Percentiles rank a stretch among this genome's conserved stretches.
Evolutionary conservation across 2,888 invertebrate species (phyloP).

Genomic region (Argynnis bischoffii): DNA sequence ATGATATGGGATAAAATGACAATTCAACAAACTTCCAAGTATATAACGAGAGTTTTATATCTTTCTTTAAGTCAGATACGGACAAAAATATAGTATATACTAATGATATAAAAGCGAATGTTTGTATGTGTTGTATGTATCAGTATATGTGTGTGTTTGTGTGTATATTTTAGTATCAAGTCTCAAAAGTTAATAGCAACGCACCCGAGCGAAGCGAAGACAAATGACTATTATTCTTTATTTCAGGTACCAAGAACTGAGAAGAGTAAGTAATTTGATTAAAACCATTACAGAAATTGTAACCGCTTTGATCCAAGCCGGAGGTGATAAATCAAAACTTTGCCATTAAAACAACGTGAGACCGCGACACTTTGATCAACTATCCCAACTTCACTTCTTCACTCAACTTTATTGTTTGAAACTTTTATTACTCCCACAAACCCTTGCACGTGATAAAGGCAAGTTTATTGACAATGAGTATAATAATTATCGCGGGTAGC

Average conservation of each 20-base stretch:
- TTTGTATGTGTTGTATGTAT: no score
- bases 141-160: no score
- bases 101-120: no score
- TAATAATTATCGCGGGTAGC: conserved; percentile 7
- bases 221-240: background rate
- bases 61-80: background rate
- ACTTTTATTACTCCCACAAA: conserved; percentile 63
- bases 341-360: conserved; percentile 65
- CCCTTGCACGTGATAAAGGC: conserved; percentile 44
- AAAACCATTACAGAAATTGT: conserved; percentile 62
- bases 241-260: conserved; percentile 3
- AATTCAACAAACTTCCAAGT: conserved; percentile 14
- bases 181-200: no score
- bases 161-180: no score
- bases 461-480: conserved; percentile 1
- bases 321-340: conserved; percentile 69
- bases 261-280: conserved; percentile 45
- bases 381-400: conserved; percentile 63
- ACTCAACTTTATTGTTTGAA: conserved; percentile 65
- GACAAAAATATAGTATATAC: conserved; percentile 1
- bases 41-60: background rate
- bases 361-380: conserved; percentile 69
- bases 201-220: no score
- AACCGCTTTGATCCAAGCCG: conserved; percentile 51
- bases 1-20: conserved; percentile 18